Conservation (phyloP, 2,113 vertebrate genomes). For the Melanerpes aurifrons region DNA sequence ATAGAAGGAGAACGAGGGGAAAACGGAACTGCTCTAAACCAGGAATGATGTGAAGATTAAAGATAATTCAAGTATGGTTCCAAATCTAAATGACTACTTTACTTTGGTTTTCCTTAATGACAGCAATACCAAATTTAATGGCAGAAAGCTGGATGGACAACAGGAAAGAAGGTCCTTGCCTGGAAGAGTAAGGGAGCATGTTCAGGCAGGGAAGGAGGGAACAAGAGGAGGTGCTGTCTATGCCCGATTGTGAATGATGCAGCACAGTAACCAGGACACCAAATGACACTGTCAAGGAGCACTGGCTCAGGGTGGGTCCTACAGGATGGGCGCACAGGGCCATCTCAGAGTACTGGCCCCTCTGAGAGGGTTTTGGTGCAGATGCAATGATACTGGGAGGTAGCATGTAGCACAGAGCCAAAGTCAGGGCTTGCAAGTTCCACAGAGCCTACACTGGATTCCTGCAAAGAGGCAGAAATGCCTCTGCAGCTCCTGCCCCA, state of each 20-base stretch:
- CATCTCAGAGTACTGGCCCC: fast-evolving
- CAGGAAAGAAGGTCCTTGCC: neutral
- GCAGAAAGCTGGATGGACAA: neutral
- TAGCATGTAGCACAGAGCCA: neutral
- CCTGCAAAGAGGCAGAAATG: neutral
- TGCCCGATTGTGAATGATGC: fast-evolving
- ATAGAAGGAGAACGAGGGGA: neutral
- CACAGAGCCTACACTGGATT: fast-evolving
- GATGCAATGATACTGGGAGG: neutral
- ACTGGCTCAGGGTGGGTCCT: fast-evolving
- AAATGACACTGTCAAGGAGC: neutral
- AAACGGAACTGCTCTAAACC: neutral
- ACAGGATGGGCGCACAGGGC: neutral
- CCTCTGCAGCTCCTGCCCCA: fast-evolving
- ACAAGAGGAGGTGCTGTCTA: neutral
- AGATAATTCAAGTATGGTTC: neutral
- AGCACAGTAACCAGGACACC: neutral
- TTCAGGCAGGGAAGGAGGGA: neutral
- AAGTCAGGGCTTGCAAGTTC: neutral
- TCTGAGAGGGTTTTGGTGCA: neutral
- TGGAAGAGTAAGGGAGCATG: neutral
- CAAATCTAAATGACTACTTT: neutral
- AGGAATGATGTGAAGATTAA: neutral
- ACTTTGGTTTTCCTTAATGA: neutral
- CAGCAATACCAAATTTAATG: neutral